Evolutionary conservation across 2,113 vertebrate genomes (phyloP).

Genomic region (Nansenia antarctica): DNA sequence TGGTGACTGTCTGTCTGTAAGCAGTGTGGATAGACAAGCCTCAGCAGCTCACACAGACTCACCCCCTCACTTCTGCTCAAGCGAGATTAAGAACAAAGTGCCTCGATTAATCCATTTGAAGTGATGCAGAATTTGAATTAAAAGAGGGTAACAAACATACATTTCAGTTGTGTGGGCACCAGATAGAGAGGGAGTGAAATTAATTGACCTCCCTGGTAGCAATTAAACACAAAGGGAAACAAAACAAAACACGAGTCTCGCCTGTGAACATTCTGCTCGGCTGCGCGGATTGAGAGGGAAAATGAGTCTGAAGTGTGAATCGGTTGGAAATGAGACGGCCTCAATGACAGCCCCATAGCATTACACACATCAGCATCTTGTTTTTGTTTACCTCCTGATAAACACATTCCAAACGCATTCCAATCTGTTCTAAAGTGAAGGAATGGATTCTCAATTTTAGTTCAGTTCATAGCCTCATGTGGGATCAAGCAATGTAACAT

Average conservation of each 20-base stretch:
- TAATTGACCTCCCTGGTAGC: slow-evolving; percentile 78
- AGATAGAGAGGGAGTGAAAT: slow-evolving; percentile 74
- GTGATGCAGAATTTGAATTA: slow-evolving; percentile 76
- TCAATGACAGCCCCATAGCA: no score
- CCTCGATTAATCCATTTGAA: slow-evolving; percentile 77
- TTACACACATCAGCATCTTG: no score
- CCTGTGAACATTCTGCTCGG: slow-evolving; percentile 59
- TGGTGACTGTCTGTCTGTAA: slow-evolving; percentile 67
- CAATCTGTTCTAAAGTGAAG: no score
- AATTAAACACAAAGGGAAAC: slow-evolving; percentile 77
- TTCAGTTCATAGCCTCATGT: no score
- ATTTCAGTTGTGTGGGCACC: slow-evolving; percentile 68
- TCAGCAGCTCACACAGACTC: slow-evolving; percentile 51
- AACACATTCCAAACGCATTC: no score
- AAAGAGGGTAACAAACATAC: slow-evolving; percentile 68
- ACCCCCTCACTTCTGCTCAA: slow-evolving; percentile 73
- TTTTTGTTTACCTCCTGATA: no score
- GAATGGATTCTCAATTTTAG: no score
- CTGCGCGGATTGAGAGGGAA: slow-evolving; percentile 51
- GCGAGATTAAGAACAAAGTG: slow-evolving; percentile 78
- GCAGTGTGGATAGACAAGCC: slow-evolving; percentile 66
- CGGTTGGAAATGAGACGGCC: no score
- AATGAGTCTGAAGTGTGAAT: no score
- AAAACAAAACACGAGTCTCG: slow-evolving; percentile 69
- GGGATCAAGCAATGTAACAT: no score